Base-by-base conservation (phyloP, 2,888 invertebrate genomes). In the Ellobium chinense region DNA sequence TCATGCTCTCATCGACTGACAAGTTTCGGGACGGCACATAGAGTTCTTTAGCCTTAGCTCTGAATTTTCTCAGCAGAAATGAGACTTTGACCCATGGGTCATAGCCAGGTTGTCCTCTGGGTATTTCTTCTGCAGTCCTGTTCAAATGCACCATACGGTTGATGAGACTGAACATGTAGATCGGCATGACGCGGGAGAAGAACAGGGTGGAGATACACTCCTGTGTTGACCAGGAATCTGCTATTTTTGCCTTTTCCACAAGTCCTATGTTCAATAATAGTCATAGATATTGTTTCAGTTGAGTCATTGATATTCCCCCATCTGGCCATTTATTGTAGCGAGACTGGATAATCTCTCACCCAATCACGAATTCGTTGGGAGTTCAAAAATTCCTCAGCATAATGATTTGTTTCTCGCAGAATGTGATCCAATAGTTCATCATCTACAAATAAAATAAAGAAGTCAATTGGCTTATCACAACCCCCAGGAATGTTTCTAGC, bases 11-110 rank as follows among this genome's bases (percentile, higher is more conserved):
- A 68, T 80, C 68, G 4, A 74, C 36, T 4, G 60, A 58, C 0
- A 80, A 58, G 27, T 58, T 7, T 24, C 21, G 14, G 14, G 70
- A 34, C 21, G 81, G 81, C 9, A 36, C 46, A 46, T 46, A 46
- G 18, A 46, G 18, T 46, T 46, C 9, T 56, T 76, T 81, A 34
- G 68, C 66, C 9, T 9, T 46, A 62, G 7, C 21, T 37, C 70
- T 81, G 14, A 76, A 7, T 14, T n/a, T n/a, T 21, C 62, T 72
- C 1, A 76, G 72, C 3, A 76, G 37, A 56, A 76, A 65, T 18
- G 65, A 54, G 21, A 76, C 58, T 65, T 81, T 81, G 27, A 21
- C 18, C 76, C 76, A 81, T 29, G 81, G 81, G 46, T 81, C 81
- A 81, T 60, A 81, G 18, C 63, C 65, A 36, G 46, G 54, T 56